Percentiles rank a stretch among this genome's conserved stretches.
phyloP scores from a whole-genome alignment of 37 sponge, comb jelly and placozoan genomes.

The Spongilla lacustris region DNA sequence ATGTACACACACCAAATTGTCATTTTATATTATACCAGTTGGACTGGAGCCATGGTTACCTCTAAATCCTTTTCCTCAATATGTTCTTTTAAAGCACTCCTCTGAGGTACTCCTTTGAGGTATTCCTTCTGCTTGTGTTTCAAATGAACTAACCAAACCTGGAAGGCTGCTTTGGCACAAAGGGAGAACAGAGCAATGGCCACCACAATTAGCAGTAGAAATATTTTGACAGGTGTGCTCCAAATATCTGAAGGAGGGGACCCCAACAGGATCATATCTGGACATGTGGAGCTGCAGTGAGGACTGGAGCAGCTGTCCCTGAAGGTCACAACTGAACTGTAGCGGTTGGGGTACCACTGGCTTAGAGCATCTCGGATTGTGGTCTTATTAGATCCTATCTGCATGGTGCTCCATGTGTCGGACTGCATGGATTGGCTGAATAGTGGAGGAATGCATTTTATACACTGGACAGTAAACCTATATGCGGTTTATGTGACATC shows the following conservation, averaged over 20 bases:
- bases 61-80: background rate
- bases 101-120: background rate
- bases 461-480: background rate
- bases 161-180: background rate
- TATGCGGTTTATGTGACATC: too few species aligned
- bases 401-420: background rate
- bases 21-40: too few species aligned
- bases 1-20: too few species aligned
- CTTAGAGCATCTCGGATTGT: background rate
- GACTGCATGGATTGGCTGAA: background rate
- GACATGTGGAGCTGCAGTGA: slow-evolving; percentile 62
- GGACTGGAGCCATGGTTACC: too few species aligned
- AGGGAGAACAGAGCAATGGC: background rate
- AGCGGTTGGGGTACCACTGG: background rate
- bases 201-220: background rate
- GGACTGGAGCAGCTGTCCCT: slow-evolving; percentile 59
- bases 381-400: background rate
- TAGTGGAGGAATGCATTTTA: background rate
- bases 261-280: slow-evolving; percentile 26
- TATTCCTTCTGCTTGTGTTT: background rate
- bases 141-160: background rate
- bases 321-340: slow-evolving; percentile 1
- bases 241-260: background rate
- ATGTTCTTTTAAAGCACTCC: background rate
- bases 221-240: background rate